Evolutionary conservation across 2,113 vertebrate species (phyloP), one percentile per base, ranked within the genome.

Genomic region (Nasalis larvatus): DNA sequence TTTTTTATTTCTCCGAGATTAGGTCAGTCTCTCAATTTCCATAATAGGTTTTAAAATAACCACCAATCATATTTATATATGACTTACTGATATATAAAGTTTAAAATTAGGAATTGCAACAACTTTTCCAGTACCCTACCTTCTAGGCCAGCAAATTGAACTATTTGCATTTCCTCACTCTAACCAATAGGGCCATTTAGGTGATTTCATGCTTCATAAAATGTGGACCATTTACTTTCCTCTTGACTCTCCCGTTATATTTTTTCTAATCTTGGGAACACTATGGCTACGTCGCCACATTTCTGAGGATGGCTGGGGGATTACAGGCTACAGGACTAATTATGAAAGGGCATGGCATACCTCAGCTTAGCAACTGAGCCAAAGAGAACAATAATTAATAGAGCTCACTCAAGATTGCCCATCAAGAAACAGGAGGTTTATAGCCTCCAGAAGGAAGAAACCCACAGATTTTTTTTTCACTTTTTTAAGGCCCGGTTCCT

Each of bases 231-330:
- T 86, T 82, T 82, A 13, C 9, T 73, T 94, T 91, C 37, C 47
- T 60, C 40, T 45, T 88, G 30, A 42, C 54, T 90, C 16, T 91
- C 86, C 42, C 45, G 37, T 20, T 82, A 23, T 11, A 40, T 52
- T 89, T 96, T 91, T 91, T 89, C 73, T 86, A 91, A 37, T 68
- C 35, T 42, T 93, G 27, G 49, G 77, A 90, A 95, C 7, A 73
- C n/a, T 90, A 18, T 45, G 25, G n/a, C 69, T 45, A 63, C 23
- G 4, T 88, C 58, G 17, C n/a, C 14, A 77, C 13, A 74, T 73
- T 87, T 47, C 52, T 84, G 69, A 86, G 77, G n/a, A 77, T 52
- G 40, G 74, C 32, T 71, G 73, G 58, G 32, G 20, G 4, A 52
- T 89, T 90, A n/a, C 83, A 86, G 68, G 18, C 12, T 49, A 23